These are phyloP conservation scores for Synchiropus splendidus DNA, from an alignment of 2,113 vertebrate genomes.

Conservation along the genomic window DNA sequence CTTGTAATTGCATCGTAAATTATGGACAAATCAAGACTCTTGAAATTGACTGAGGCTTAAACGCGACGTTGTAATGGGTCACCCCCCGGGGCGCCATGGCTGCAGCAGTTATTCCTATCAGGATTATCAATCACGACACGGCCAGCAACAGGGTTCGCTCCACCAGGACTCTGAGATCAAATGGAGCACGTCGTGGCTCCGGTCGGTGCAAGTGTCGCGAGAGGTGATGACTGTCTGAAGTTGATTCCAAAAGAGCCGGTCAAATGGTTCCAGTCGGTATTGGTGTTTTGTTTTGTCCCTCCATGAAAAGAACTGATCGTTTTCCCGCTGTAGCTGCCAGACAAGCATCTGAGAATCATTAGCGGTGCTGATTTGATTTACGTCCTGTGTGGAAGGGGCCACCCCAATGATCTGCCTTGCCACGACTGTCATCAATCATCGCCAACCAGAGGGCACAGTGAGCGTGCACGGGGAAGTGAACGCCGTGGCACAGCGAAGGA, in stretches of 20 bases:
- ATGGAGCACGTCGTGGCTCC: no score
- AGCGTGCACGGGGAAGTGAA: slow-evolving; percentile 48
- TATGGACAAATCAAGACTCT: slow-evolving; percentile 79
- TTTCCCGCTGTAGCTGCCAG: slow-evolving; percentile 59
- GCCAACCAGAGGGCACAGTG: slow-evolving; percentile 67
- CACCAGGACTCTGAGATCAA: neutral
- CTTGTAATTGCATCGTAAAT: slow-evolving; percentile 90
- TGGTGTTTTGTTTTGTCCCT: slow-evolving; percentile 56
- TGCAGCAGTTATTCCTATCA: slow-evolving; percentile 46
- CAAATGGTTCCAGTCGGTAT: slow-evolving; percentile 13
- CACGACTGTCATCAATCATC: slow-evolving; percentile 70
- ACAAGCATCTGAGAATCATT: slow-evolving; percentile 67
- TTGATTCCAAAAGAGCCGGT: no score
- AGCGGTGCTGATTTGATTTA: slow-evolving; percentile 73
- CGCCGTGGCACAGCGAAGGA: slow-evolving; percentile 44
- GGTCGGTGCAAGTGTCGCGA: no score
- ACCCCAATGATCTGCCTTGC: slow-evolving; percentile 72
- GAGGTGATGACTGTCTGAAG: no score
- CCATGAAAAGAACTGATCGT: slow-evolving; percentile 40
- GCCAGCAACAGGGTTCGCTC: slow-evolving; percentile 33
- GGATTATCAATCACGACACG: slow-evolving; percentile 45
- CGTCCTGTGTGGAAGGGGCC: slow-evolving; percentile 69
- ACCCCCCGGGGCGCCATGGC: slow-evolving; percentile 54
- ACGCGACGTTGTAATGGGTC: slow-evolving; percentile 79
- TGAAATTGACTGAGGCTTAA: slow-evolving; percentile 75